phyloP scores from a whole-genome alignment of 53 echinoderm and acorn worm species.

The Glandiceps talaboti region DNA sequence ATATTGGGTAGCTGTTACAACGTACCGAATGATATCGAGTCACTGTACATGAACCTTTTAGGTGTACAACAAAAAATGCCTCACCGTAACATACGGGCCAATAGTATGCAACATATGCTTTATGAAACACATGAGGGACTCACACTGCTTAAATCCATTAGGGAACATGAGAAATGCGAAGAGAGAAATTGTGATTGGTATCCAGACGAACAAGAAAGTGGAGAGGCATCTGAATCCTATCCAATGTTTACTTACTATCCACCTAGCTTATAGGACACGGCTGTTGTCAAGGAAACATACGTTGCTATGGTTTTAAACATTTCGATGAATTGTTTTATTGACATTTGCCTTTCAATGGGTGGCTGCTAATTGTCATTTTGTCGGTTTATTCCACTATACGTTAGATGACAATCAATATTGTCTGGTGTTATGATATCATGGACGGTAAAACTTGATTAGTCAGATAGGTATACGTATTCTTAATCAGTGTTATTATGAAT shows the following conservation, averaged over 20 bases:
- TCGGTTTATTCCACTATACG: no score
- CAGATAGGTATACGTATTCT: no score
- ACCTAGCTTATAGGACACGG: neutral
- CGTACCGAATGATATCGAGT: neutral
- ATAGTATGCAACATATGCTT: neutral
- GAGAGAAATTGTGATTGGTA: neutral
- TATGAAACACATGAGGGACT: neutral
- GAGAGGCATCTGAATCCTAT: neutral
- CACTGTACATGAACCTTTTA: neutral
- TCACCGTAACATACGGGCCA: neutral
- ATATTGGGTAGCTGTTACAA: neutral
- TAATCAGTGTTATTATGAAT: no score
- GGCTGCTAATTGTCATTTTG: no score
- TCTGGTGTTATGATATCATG: no score
- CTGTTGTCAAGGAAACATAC: neutral
- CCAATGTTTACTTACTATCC: neutral
- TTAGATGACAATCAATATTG: no score
- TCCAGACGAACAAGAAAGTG: neutral
- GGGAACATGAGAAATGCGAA: neutral
- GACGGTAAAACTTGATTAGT: no score
- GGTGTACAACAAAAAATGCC: neutral
- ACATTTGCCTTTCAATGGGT: no score
- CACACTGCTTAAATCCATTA: neutral
- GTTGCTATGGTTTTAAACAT: neutral
- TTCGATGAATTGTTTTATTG: no score